phyloP scores from a whole-genome alignment of 2,888 invertebrate genomes.

The Biston stratarius region DNA sequence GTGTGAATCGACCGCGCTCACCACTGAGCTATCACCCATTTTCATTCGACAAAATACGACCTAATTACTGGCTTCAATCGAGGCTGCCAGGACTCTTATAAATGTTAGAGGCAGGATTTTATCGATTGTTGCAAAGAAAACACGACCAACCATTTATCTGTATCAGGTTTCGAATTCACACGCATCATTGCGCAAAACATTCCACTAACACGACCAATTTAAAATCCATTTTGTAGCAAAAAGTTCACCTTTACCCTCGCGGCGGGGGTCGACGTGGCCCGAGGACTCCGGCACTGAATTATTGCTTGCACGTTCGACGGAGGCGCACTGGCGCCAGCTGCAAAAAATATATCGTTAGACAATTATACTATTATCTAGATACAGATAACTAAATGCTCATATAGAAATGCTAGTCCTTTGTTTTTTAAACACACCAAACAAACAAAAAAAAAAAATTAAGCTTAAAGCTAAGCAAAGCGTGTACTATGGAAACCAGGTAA shows the following conservation, averaged over 20 bases:
- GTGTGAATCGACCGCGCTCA: no score
- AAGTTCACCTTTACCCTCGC: conserved; percentile 17
- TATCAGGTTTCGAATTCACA: conserved; percentile 10
- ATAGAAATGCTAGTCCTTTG: no score
- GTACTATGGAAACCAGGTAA: no score
- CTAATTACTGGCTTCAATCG: no score
- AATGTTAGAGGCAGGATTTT: no score
- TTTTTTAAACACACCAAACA: no score
- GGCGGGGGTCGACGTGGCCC: conserved; percentile 43
- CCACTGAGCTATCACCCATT: no score
- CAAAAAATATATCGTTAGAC: conserved; percentile 46
- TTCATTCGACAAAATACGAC: no score
- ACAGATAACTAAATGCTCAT: neutral
- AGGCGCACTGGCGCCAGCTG: conserved; percentile 63
- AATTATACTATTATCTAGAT: neutral
- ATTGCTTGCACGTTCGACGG: conserved; percentile 61
- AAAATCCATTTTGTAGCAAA: conserved; percentile 33
- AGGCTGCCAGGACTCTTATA: no score
- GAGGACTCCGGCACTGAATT: conserved; percentile 59
- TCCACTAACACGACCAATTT: conserved; percentile 31
- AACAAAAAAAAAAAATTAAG: no score
- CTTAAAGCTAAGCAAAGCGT: no score
- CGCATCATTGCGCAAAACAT: conserved; percentile 7
- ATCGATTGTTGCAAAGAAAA: no score
- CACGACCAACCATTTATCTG: neutral